These are phyloP conservation scores for Myodes glareolus DNA, from an alignment of 2,113 vertebrate genomes.

Conservation along the genomic window DNA sequence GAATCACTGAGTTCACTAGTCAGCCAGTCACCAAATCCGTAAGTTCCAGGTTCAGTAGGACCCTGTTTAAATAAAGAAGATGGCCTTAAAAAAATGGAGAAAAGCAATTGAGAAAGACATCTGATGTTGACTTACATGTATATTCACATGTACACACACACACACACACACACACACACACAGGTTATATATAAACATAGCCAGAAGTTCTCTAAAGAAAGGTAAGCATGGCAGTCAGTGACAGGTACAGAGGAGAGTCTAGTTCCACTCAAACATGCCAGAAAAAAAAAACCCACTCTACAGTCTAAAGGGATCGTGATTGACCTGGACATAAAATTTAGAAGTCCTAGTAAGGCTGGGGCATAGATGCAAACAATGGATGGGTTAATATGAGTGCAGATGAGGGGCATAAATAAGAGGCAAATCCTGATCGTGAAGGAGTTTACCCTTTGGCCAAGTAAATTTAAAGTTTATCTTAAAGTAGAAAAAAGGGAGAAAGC, in stretches of 20 bases:
- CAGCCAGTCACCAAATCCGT: background rate
- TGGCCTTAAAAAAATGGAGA: background rate
- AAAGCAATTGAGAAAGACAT: background rate
- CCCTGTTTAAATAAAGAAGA: background rate
- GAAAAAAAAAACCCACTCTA: background rate
- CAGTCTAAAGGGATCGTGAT: background rate
- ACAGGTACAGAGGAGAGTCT: background rate
- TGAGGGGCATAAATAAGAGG: background rate
- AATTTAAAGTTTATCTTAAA: background rate
- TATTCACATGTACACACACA: background rate
- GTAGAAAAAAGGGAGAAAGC: background rate
- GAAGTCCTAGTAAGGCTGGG: background rate
- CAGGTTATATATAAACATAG: background rate
- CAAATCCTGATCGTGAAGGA: background rate
- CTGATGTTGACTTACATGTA: background rate
- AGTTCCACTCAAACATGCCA: background rate
- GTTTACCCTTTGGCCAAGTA: background rate
- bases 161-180: background rate
- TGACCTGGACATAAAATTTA: background rate
- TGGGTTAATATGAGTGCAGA: background rate
- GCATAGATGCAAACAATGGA: background rate
- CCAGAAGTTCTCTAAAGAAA: background rate
- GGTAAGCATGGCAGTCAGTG: background rate
- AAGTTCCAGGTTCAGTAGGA: background rate
- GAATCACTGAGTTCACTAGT: background rate